Evolutionary conservation across 1,140 invertebrate genomes (phyloP), one percentile per base, ranked within the genome.

Genomic region (Danaus plexippus): DNA sequence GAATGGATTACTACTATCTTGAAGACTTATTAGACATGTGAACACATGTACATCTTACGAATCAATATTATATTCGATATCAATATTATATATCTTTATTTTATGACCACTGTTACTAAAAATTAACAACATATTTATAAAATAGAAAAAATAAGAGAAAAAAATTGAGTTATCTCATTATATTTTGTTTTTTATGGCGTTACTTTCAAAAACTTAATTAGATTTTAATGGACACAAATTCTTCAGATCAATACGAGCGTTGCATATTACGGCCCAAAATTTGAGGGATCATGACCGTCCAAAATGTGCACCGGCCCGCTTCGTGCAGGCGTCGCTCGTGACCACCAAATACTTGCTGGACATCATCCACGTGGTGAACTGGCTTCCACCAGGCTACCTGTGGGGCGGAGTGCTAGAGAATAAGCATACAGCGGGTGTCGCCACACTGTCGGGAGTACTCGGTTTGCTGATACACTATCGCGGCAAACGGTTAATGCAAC

Each of bases 321-420:
- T 82, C 62, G 70, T 59, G 0, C 75, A 77, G 12, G 83, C 79
- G 0, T 59, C 72, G 0, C 65, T 85, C 0, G 73, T 69, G 2
- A 74, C 66, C 11, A 77, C 69, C 11, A 85, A 85, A 65, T 50
- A 72, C 6, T 43, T 79, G 0, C 55, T 81, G 45, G 82, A 85
- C 43, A 67, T 80, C 0, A 47, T 82, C 0, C 82, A 85, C 52
- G 64, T 73, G 0, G 82, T 80, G 9, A 80, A 72, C 67, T 85
- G 78, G 80, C 54, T 85, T 15, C 82, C 82, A 0, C 54, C 41
- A 0, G 81, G 81, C 49, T 85, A 77, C 75, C 54, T 83, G 52
- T 85, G 81, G 81, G 81, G 81, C n/a, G 65, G 71, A 10, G 49
- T 64, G 7, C 46, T 73, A 12, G 57, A 71, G 5, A 64, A 59